Evolutionary conservation across 37 sponge, comb jelly and placozoan genomes (phyloP), one percentile per base, ranked within the genome.

Genomic region (Ephydatia muelleri): DNA sequence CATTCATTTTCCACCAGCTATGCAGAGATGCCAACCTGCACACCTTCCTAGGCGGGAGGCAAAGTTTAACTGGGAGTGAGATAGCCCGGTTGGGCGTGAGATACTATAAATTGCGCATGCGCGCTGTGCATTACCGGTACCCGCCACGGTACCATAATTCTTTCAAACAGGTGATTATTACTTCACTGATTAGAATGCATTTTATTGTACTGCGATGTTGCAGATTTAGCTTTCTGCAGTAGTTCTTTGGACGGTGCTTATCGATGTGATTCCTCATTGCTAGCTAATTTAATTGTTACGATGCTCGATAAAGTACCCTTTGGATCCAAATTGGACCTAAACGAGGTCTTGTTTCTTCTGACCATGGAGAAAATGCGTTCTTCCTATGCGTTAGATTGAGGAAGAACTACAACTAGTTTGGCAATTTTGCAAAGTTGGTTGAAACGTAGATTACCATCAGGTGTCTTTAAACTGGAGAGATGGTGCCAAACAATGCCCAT

Each of bases 251-350:
- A 35, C 29, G 84, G 84, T 65, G 67, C 72, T n/a, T 79, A 88
- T 65, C 65, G 43, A 22, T 75, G 66, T 30, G 79, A 64, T 64
- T 83, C 71, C 1, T 72, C 73, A 29, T 19, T 64, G 27, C 3
- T 23, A 47, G 82, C 88, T 35, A 82, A 78, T 37, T 88, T 88
- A 39, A 88, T 82, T 27, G 83, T 67, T 57, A 82, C 22, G 26
- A 88, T 88, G 66, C 80, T 88, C 69, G 88, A 82, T 32, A 74
- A 65, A 67, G 83, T 87, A 33, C 83, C 83, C 37, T 88, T 78
- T 26, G 84, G 89, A 35, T 83, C 89, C 33, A 88, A 75, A 49
- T 43, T 79, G n/a, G 84, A 37, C 36, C 84, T 49, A 57, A 78
- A 78, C 6, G 89, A 48, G 34, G 82, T 81, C 72, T 87, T 87